phyloP scores from a whole-genome alignment of 1,140 invertebrate species.

The Drosophila mauritiana region DNA sequence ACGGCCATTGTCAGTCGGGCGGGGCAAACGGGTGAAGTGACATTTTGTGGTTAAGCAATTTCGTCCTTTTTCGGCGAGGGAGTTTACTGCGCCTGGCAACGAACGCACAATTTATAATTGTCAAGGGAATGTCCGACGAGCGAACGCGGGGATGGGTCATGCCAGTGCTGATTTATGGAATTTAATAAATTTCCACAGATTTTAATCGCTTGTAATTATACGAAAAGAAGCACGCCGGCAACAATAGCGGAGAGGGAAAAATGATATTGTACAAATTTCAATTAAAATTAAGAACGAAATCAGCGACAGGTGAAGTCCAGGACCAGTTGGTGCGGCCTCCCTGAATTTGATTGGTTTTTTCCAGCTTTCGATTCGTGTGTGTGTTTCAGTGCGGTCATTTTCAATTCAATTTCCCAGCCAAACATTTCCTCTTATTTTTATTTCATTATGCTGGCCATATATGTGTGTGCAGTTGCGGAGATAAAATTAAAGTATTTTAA shows the following conservation, averaged over 20 bases:
- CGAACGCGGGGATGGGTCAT: not conserved
- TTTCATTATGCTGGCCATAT: conserved; percentile 56
- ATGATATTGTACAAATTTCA: conserved; percentile 53
- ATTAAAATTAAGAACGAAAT: conserved; percentile 76
- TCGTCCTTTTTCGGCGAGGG: conserved; percentile 48
- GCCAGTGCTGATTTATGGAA: conserved; percentile 74
- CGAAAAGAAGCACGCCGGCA: conserved; percentile 10
- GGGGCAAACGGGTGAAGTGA: conserved; percentile 50
- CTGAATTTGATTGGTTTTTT: conserved; percentile 76
- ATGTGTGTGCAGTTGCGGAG: conserved; percentile 6
- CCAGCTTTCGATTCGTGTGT: conserved; percentile 48
- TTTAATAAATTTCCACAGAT: conserved; percentile 81
- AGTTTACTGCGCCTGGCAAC: conserved; percentile 46
- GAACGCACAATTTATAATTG: conserved; percentile 81
- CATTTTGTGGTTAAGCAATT: conserved; percentile 77
- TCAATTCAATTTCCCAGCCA: conserved; percentile 46
- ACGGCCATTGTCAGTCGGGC: conserved; percentile 24
- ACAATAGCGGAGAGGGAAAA: conserved; percentile 4
- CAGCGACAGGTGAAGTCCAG: conserved; percentile 55
- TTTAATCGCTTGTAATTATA: conserved; percentile 81
- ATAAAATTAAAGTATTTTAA: not conserved
- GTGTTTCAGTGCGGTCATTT: conserved; percentile 15
- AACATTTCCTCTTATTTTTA: conserved; percentile 66
- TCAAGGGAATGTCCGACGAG: conserved; percentile 63
- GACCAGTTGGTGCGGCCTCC: conserved; percentile 25